Conservation (phyloP, 1,140 invertebrate genomes). For the Rhysida immarginata region DNA sequence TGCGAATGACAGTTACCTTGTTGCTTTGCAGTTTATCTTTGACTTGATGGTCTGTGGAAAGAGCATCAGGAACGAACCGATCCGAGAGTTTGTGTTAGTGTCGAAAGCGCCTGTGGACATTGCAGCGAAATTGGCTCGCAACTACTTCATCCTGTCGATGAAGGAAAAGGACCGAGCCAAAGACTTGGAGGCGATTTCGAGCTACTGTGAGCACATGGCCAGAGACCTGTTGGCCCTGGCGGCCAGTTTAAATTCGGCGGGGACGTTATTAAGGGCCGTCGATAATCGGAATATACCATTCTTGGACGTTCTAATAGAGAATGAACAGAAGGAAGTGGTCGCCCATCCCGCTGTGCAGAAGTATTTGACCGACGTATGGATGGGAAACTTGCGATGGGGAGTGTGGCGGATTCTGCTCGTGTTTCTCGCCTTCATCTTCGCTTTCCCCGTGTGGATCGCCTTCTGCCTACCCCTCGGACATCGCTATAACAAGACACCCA, state of each 20-base stretch:
- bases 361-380: slow-evolving; percentile 46
- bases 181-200: slow-evolving; percentile 83
- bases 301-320: slow-evolving; percentile 93
- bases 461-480: slow-evolving; percentile 91
- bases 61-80: slow-evolving; percentile 86
- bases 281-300: slow-evolving; percentile 86
- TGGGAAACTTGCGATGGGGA: slow-evolving; percentile 86
- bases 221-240: slow-evolving; percentile 87
- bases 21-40: slow-evolving; percentile 69
- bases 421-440: slow-evolving; percentile 77
- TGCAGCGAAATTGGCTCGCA: slow-evolving; percentile 90
- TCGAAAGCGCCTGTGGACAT: slow-evolving; percentile 95
- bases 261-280: slow-evolving; percentile 73
- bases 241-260: slow-evolving; percentile 81
- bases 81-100: slow-evolving; percentile 90
- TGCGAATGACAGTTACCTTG: not conserved
- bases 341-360: slow-evolving; percentile 32
- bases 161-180: slow-evolving; percentile 96
- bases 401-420: slow-evolving; percentile 86
- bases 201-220: slow-evolving; percentile 93
- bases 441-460: slow-evolving; percentile 88
- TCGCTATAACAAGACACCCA: slow-evolving; percentile 80
- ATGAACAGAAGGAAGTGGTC: slow-evolving; percentile 90
- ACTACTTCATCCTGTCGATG: slow-evolving; percentile 69
- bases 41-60: slow-evolving; percentile 98